phyloP scores from a whole-genome alignment of 2,113 vertebrate species.

The Callionymus lyra region DNA sequence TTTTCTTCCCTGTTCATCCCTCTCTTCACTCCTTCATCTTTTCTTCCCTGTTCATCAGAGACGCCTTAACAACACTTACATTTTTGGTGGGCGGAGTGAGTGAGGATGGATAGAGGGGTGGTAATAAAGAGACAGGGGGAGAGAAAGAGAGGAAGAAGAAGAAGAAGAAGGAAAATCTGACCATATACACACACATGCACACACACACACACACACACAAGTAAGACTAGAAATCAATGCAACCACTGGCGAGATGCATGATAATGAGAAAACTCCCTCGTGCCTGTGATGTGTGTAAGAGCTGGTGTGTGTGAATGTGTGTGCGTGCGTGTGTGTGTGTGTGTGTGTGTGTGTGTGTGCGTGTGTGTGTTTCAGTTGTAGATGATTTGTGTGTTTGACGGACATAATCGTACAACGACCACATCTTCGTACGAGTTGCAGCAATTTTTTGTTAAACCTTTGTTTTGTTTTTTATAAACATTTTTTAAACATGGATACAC shows the following conservation, averaged over 20 bases:
- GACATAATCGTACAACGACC: too few relatives aligned
- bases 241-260: constrained; percentile 53
- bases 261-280: constrained; percentile 40
- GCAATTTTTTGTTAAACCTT: too few relatives aligned
- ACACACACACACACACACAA: constrained; percentile 25
- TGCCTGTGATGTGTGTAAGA: constrained; percentile 8
- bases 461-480: too few relatives aligned
- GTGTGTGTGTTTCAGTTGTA: constrained; percentile 47
- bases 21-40: neutral
- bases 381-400: too few relatives aligned
- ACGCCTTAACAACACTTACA: neutral
- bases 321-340: constrained; percentile 10
- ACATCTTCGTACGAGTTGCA: too few relatives aligned
- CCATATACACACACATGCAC: constrained; percentile 45
- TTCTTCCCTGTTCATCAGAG: neutral
- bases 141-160: constrained; percentile 16
- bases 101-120: constrained; percentile 47
- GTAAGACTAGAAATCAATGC: constrained; percentile 56
- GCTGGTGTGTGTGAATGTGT: constrained; percentile 10
- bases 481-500: too few relatives aligned
- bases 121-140: constrained; percentile 45
- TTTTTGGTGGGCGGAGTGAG: constrained; percentile 1
- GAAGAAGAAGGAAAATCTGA: constrained; percentile 60
- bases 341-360: constrained; percentile 14
- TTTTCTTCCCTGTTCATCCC: neutral